Evolutionary conservation across 2,797 vertebrate genomes (phyloP).

Genomic region (Rhyacichthys aspro): DNA sequence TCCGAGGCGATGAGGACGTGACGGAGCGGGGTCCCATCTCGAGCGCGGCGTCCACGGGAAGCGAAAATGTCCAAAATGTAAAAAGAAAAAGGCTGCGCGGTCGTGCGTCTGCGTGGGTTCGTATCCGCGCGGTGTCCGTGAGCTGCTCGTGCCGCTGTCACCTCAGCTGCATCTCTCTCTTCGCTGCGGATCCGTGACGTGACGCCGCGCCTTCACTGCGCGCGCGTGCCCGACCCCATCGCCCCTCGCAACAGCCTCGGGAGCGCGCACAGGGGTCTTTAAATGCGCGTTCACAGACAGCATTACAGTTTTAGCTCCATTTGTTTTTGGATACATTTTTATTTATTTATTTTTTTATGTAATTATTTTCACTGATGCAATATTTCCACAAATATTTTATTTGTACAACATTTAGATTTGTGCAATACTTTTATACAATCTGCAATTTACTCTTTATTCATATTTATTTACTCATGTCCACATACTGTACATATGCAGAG

Average conservation of each 20-base stretch:
- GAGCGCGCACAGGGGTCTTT: conserved; percentile 52
- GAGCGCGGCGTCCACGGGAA: conserved; percentile 28
- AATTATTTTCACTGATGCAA: no score
- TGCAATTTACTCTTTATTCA: no score
- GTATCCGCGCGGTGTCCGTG: conserved; percentile 66
- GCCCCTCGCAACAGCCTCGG: conserved; percentile 83
- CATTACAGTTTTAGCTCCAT: neutral
- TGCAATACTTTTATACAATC: no score
- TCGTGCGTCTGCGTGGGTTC: neutral
- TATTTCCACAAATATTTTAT: no score
- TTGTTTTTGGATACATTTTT: no score
- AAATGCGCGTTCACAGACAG: conserved; percentile 48
- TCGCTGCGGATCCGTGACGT: conserved; percentile 84
- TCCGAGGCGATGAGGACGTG: conserved; percentile 46
- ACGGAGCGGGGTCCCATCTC: conserved; percentile 56
- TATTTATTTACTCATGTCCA: no score
- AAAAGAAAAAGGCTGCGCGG: neutral
- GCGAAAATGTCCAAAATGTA: neutral
- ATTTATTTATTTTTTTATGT: no score
- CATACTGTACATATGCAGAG: no score
- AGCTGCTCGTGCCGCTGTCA: conserved; percentile 75
- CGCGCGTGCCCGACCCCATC: conserved; percentile 75
- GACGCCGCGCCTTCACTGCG: conserved; percentile 69
- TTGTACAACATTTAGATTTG: no score
- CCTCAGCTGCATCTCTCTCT: conserved; percentile 77